Conservation (phyloP, 2,113 vertebrate species). For the Semicossyphus pulcher region DNA sequence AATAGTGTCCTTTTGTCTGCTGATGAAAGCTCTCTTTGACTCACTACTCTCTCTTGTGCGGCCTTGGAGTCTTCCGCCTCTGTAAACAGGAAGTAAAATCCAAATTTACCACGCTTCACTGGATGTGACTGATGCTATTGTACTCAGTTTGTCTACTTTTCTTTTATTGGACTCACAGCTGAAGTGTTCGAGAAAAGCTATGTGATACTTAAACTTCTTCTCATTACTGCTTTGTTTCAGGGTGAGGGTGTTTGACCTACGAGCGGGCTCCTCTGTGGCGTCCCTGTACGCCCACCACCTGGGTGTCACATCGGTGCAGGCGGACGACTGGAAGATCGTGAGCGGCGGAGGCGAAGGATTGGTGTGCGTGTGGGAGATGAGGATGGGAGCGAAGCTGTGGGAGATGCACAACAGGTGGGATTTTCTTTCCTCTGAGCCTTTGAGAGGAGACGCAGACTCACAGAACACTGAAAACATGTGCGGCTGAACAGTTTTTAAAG, state of each 20-base stretch:
- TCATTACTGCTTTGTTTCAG: slow-evolving; percentile 67
- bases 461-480: background rate
- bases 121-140: slow-evolving; percentile 23
- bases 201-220: too few species aligned
- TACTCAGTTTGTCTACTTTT: background rate
- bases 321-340: slow-evolving; percentile 95
- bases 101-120: background rate
- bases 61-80: slow-evolving; percentile 17
- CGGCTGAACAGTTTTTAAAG: background rate
- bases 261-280: slow-evolving; percentile 73
- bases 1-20: slow-evolving; percentile 57
- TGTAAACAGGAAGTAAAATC: slow-evolving; percentile 23
- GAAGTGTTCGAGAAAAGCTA: background rate
- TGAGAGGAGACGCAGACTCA: background rate
- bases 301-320: slow-evolving; percentile 89
- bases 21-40: slow-evolving; percentile 60
- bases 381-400: slow-evolving; percentile 93
- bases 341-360: slow-evolving; percentile 93
- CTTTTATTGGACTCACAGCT: background rate
- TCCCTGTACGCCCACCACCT: slow-evolving; percentile 92
- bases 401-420: slow-evolving; percentile 94
- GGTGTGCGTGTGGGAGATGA: slow-evolving; percentile 94
- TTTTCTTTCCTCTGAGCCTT: background rate
- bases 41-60: background rate
- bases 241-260: slow-evolving; percentile 90